Conservation (phyloP, 2,797 vertebrate species). For the Tangara arthus region DNA sequence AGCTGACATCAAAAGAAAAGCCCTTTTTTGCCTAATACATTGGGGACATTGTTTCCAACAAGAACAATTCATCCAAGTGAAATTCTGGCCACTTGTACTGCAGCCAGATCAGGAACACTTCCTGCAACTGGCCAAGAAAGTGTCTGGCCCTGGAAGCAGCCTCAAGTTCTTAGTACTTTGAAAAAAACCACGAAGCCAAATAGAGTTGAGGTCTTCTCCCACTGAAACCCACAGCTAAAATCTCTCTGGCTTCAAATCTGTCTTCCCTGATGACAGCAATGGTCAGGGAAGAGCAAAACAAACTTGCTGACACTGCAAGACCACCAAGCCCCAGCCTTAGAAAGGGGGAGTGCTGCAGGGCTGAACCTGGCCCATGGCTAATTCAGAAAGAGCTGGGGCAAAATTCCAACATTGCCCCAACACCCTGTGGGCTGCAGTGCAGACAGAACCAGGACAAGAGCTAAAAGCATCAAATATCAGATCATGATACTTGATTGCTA, state of each 20-base stretch:
- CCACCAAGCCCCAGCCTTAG: neutral
- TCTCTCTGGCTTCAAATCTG: neutral
- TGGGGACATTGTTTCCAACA: neutral
- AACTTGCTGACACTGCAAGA: neutral
- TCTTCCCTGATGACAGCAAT: neutral
- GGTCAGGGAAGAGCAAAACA: neutral
- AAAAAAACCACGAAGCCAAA: neutral
- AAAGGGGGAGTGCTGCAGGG: neutral
- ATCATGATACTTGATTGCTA: neutral
- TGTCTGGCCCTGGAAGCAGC: neutral
- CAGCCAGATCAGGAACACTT: constrained; percentile 32
- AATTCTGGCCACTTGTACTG: neutral
- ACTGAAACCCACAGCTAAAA: neutral
- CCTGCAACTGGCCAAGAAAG: constrained; percentile 21
- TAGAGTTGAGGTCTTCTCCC: neutral
- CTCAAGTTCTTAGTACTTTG: neutral
- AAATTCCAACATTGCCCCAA: neutral
- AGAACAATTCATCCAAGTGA: constrained; percentile 29
- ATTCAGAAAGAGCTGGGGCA: neutral
- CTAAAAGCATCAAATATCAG: neutral
- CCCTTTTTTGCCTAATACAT: neutral
- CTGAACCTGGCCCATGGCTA: neutral
- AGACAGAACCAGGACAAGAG: neutral
- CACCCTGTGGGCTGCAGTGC: neutral
- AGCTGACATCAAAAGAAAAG: neutral